A percentile compares a stretch with the other conserved stretches of the same genome.
Evolutionary conservation across 2,797 vertebrate species (phyloP).

Genomic region (Chaetodon trifasciatus): DNA sequence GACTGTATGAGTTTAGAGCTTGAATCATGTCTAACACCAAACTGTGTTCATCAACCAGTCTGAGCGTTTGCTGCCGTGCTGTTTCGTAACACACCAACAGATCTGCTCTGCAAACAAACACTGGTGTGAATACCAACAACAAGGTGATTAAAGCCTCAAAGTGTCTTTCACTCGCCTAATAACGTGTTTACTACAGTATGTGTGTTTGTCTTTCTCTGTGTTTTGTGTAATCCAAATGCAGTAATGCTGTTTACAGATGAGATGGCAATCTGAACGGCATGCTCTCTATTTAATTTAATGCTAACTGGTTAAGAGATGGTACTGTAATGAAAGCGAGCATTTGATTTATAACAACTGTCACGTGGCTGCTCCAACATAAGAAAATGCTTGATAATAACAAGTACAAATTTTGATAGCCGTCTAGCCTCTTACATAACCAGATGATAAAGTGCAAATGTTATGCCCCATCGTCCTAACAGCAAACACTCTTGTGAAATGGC

Average conservation of each 20-base stretch:
- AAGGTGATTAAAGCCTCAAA: conserved; percentile 45
- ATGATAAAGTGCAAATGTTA: conserved; percentile 24
- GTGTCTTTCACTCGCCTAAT: conserved; percentile 38
- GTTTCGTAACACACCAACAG: conserved; percentile 15
- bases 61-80: conserved; percentile 18
- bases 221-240: conserved; percentile 44
- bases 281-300: conserved; percentile 17
- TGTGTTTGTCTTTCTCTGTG: conserved; percentile 17
- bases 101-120: conserved; percentile 46
- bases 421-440: conserved; percentile 23
- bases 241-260: conserved; percentile 48
- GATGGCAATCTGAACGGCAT: conserved; percentile 23
- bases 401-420: not conserved
- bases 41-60: conserved; percentile 20
- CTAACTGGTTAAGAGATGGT: conserved; percentile 16
- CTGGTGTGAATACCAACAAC: conserved; percentile 8
- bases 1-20: conserved; percentile 26
- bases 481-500: conserved; percentile 23
- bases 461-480: conserved; percentile 9
- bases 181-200: conserved; percentile 16
- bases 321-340: not conserved
- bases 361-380: not conserved
- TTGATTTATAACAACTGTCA: not conserved
- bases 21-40: conserved; percentile 22
- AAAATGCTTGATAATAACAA: not conserved